Evolutionary conservation across 2,888 invertebrate species (phyloP), one percentile per base, ranked within the genome.

Genomic region (Lasioglossum leucozonium): DNA sequence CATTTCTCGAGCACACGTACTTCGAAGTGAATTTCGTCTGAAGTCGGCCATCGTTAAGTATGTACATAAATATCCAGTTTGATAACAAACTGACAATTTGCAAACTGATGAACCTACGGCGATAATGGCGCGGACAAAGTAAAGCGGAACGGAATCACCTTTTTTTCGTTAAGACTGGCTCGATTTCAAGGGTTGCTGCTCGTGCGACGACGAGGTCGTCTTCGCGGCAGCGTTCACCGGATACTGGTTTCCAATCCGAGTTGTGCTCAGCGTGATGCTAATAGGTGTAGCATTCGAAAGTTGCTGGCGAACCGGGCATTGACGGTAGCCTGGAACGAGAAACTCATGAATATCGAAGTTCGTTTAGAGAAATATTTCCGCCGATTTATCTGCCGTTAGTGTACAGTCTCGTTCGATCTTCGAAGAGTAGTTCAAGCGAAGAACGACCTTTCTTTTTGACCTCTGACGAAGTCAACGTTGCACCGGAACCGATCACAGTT

Each of bases 241-340:
- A 73, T 91, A 91, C 81, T 91, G 92, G 72, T 88, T 87, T 6
- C 86, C 80, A 51, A 74, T 81, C 18, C 86, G 84, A n/a, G 85
- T 84, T 47, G 94, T 93, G 80, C 95, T 94, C 67, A 95, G 87
- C 13, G 95, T 95, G 67, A 95, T 92, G 79, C 94, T 95, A n/a
- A 95, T 93, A 10, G 95, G 95, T 8, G 95, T 94, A 0, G 95
- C 95, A 86, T 95, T 95, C 77, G 95, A 89, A 62, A 96, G 94
- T 88, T 95, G 95, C 65, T 95, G 93, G 40, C 96, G 93, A 18
- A 95, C 95, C 0, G 96, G 96, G 88, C 96, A 96, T 83, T 95
- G 94, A 77, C 95, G 92, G 82, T 92, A 94, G 37, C 94, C 95
- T 94, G 85, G 8, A 88, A 85, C 82, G 55, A 69, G 42, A 65